phyloP scores from a whole-genome alignment of 2,113 vertebrate species.

The Sciurus niger region DNA sequence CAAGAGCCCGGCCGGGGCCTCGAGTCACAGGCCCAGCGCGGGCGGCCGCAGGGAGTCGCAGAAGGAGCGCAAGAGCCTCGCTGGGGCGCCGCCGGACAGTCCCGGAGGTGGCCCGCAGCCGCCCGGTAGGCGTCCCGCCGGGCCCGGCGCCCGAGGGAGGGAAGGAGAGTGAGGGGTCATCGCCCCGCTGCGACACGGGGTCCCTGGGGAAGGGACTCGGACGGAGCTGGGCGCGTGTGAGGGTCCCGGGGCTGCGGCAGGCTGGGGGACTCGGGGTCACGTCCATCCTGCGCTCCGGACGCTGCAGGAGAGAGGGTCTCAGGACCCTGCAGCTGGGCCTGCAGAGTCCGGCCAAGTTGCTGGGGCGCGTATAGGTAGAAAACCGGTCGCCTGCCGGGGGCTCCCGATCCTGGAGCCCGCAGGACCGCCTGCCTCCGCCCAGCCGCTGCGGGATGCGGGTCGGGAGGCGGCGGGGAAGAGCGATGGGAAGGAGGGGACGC shows the following conservation, averaged over 20 bases:
- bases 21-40: slow-evolving; percentile 74
- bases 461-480: not conserved
- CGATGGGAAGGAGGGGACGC: not conserved
- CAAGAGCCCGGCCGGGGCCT: slow-evolving; percentile 51
- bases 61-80: slow-evolving; percentile 87
- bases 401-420: not conserved
- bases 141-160: not conserved
- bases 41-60: slow-evolving; percentile 90
- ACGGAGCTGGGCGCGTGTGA: not conserved
- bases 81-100: slow-evolving; percentile 64
- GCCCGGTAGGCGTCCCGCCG: slow-evolving; percentile 69
- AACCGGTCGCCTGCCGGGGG: not conserved
- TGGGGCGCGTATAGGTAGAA: too few relatives aligned
- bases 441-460: not conserved
- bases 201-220: not conserved
- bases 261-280: too few relatives aligned
- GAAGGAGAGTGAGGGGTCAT: not conserved
- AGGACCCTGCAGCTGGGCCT: too few relatives aligned
- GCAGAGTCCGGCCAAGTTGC: too few relatives aligned
- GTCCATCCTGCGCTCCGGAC: not conserved
- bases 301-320: too few relatives aligned
- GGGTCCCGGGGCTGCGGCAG: too few relatives aligned
- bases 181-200: too few relatives aligned
- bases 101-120: slow-evolving; percentile 3
- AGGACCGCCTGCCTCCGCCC: not conserved